These are phyloP conservation scores for Formica aserva DNA, from an alignment of 2,888 invertebrate species.

Conservation along the genomic window DNA sequence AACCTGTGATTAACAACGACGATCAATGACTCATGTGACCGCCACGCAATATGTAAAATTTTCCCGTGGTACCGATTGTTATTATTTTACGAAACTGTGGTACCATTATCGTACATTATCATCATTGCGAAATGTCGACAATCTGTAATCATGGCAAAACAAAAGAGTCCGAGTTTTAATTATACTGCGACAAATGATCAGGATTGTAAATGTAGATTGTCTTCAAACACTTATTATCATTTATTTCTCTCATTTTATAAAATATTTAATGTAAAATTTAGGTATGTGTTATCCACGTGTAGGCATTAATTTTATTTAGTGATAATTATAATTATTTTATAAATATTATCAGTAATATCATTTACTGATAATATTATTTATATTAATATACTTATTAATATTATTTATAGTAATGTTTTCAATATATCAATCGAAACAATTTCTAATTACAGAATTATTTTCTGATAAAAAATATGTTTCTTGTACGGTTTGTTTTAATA, in stretches of 20 bases:
- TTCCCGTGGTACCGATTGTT: slow-evolving; percentile 49
- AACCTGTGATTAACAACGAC: slow-evolving; percentile 67
- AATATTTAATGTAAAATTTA: neutral
- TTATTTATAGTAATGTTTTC: neutral
- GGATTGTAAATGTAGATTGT: neutral
- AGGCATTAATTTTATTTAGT: neutral
- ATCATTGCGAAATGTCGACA: slow-evolving; percentile 29
- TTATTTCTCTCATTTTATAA: neutral
- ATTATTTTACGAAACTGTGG: slow-evolving; percentile 59
- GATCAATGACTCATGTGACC: slow-evolving; percentile 52
- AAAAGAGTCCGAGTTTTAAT: slow-evolving; percentile 31
- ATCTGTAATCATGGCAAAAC: slow-evolving; percentile 44
- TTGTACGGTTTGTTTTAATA: neutral
- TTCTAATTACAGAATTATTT: neutral
- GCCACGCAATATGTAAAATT: slow-evolving; percentile 67
- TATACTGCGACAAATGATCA: slow-evolving; percentile 8
- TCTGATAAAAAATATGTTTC: neutral
- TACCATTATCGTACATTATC: slow-evolving; percentile 37
- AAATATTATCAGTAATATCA: neutral
- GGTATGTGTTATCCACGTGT: neutral
- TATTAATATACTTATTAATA: neutral
- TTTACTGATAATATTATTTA: neutral
- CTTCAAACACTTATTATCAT: neutral
- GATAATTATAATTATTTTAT: neutral
- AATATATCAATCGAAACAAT: neutral